A percentile compares a stretch with the other conserved stretches of the same genome.
Conservation (phyloP, 2,888 invertebrate species). For the Encarsia formosa region DNA sequence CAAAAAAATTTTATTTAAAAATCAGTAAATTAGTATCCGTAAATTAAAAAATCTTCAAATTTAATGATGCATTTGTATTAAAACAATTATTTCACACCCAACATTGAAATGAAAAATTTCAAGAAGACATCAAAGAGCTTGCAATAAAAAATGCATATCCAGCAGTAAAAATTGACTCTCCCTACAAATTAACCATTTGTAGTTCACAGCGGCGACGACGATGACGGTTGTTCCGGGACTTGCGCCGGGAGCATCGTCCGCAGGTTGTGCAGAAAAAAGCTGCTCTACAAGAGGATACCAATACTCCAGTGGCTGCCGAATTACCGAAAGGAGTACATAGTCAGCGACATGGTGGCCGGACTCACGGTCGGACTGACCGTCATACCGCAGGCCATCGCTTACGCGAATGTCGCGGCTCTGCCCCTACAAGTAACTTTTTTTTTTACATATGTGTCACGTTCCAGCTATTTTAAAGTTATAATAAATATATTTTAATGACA, state of each 20-base stretch:
- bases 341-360: slow-evolving; percentile 78
- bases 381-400: slow-evolving; percentile 81
- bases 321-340: slow-evolving; percentile 62
- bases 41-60: no score
- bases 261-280: slow-evolving; percentile 60
- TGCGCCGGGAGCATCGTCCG: slow-evolving; percentile 53
- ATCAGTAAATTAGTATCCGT: no score
- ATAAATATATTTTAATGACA: background rate
- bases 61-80: no score
- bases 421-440: slow-evolving; percentile 59
- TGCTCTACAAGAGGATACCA: slow-evolving; percentile 61
- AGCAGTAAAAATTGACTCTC: background rate
- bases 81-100: no score
- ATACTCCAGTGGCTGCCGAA: slow-evolving; percentile 66
- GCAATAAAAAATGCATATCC: background rate
- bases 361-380: slow-evolving; percentile 75
- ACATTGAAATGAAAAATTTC: no score
- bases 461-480: no score
- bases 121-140: no score
- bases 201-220: background rate
- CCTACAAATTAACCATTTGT: background rate
- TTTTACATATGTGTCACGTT: slow-evolving; percentile 68
- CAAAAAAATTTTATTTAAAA: no score
- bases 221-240: slow-evolving; percentile 32
- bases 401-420: slow-evolving; percentile 72